A percentile compares a stretch with the other conserved stretches of the same genome.
These are phyloP conservation scores for Acronicta psi DNA, from an alignment of 2,888 invertebrate species.

Conservation along the genomic window DNA sequence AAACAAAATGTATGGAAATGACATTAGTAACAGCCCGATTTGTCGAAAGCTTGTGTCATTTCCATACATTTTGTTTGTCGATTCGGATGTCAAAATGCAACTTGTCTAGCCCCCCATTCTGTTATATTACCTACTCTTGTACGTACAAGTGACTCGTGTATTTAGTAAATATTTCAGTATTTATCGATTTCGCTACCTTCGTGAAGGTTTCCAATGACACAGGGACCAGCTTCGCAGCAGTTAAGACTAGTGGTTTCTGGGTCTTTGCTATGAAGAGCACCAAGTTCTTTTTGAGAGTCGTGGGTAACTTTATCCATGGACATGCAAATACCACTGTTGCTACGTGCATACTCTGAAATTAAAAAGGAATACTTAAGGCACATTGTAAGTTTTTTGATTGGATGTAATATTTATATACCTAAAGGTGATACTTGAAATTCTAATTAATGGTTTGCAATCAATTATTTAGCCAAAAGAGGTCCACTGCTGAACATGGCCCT, in stretches of 20 bases:
- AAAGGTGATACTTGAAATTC: too few species aligned
- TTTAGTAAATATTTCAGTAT: neutral
- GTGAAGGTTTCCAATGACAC: constrained; percentile 73
- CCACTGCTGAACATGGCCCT: too few species aligned
- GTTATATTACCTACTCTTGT: too few species aligned
- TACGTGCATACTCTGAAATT: constrained; percentile 66
- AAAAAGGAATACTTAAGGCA: neutral
- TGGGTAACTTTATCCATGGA: constrained; percentile 67
- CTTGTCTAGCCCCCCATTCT: too few species aligned
- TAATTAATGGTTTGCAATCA: too few species aligned
- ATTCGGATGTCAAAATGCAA: too few species aligned
- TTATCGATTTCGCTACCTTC: constrained; percentile 58
- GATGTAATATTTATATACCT: too few species aligned
- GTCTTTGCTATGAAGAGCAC: constrained; percentile 68
- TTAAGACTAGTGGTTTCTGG: constrained; percentile 68
- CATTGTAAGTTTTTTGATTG: neutral
- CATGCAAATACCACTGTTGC: constrained; percentile 61
- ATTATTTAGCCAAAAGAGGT: neutral
- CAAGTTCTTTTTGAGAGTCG: constrained; percentile 61
- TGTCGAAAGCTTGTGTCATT: too few species aligned
- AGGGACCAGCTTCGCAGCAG: constrained; percentile 64
- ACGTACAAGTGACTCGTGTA: too few species aligned
- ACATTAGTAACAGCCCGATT: too few species aligned
- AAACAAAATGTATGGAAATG: too few species aligned
- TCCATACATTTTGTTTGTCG: too few species aligned